Evolutionary conservation across 1,140 invertebrate species (phyloP).

Genomic region (Dinoponera quadriceps): DNA sequence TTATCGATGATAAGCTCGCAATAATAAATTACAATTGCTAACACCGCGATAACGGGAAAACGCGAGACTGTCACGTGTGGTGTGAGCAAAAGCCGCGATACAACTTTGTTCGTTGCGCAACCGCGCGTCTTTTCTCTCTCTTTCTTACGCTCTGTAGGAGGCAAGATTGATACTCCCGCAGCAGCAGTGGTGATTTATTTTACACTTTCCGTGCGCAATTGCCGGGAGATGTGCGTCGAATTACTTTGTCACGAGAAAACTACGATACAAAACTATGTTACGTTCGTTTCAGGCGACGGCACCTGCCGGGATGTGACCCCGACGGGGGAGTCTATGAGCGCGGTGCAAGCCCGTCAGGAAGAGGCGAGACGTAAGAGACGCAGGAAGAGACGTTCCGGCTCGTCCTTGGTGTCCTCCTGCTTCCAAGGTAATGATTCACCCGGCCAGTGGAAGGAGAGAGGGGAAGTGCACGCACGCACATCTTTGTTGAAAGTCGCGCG

Average conservation of each 20-base stretch:
- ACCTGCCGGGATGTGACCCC: slow-evolving; percentile 78
- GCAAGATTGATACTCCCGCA: too few relatives aligned
- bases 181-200: too few relatives aligned
- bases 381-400: slow-evolving; percentile 95
- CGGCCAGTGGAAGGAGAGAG: not conserved
- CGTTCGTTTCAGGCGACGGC: slow-evolving; percentile 76
- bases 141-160: too few relatives aligned
- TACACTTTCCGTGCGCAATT: too few relatives aligned
- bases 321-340: slow-evolving; percentile 81
- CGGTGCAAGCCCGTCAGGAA: slow-evolving; percentile 89
- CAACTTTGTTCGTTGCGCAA: slow-evolving; percentile 46
- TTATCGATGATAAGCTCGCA: slow-evolving; percentile 2
- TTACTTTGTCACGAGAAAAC: too few relatives aligned
- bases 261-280: too few relatives aligned
- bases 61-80: slow-evolving; percentile 35
- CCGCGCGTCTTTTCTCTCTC: not conserved
- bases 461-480: not conserved
- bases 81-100: not conserved
- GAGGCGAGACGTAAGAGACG: slow-evolving; percentile 94
- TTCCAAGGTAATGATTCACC: slow-evolving; percentile 90
- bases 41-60: not conserved
- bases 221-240: too few relatives aligned
- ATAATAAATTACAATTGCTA: slow-evolving; percentile 27
- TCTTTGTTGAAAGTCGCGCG: not conserved
- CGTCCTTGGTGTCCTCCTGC: slow-evolving; percentile 94